Evolutionary conservation across 1,140 invertebrate genomes (phyloP).

Genomic region (Trichonephila clavipes): DNA sequence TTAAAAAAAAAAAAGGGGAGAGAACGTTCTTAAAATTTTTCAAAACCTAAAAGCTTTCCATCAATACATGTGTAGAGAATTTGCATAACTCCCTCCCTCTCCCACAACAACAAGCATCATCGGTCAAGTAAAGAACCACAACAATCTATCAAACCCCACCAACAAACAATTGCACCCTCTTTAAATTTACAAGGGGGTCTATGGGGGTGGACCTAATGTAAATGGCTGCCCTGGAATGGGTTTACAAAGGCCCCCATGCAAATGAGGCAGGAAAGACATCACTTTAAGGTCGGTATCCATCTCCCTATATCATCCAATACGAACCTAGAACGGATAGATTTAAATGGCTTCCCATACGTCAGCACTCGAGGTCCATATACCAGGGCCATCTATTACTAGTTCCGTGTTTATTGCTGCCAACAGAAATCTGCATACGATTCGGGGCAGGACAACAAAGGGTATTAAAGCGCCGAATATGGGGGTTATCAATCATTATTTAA

Average conservation of each 20-base stretch:
- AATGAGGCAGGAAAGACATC: constrained; percentile 50
- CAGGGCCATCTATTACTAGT: constrained; percentile 44
- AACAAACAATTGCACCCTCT: constrained; percentile 45
- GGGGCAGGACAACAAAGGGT: constrained; percentile 52
- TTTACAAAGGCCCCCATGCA: constrained; percentile 43
- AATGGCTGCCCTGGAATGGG: constrained; percentile 21
- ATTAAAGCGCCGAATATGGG: constrained; percentile 41
- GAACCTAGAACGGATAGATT: constrained; percentile 13
- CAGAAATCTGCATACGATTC: constrained; percentile 70
- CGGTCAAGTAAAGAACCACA: constrained; percentile 8
- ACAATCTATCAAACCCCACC: constrained; percentile 51
- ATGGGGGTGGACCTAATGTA: constrained; percentile 12
- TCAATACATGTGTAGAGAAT: not conserved
- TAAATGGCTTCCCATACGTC: constrained; percentile 67
- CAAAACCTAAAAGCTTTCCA: not conserved
- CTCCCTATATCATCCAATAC: constrained; percentile 24
- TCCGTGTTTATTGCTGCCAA: constrained; percentile 36
- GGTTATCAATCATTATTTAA: constrained; percentile 65
- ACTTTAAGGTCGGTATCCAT: constrained; percentile 63
- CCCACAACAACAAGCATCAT: not conserved
- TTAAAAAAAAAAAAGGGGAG: too few relatives aligned
- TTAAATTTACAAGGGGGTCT: not conserved
- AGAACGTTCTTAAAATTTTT: not conserved
- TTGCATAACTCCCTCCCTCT: not conserved
- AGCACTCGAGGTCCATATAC: constrained; percentile 23